These are phyloP conservation scores for Adrianichthys oophorus DNA, from an alignment of 2,797 vertebrate genomes.

Conservation along the genomic window DNA sequence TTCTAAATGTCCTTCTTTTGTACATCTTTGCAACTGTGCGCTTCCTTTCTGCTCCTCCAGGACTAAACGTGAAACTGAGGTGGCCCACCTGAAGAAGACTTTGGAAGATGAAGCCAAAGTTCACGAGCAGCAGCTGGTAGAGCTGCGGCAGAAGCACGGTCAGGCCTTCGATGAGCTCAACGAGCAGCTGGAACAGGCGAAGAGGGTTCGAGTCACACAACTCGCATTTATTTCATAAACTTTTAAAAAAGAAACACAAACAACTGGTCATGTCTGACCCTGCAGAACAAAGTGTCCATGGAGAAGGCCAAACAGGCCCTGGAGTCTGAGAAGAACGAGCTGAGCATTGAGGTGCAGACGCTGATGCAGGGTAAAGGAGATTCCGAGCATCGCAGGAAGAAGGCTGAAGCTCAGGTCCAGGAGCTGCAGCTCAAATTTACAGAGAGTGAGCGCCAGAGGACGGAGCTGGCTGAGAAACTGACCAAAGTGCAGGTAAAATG, in stretches of 20 bases:
- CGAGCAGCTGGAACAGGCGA: slow-evolving; percentile 95
- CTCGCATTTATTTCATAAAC: not conserved
- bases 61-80: slow-evolving; percentile 93
- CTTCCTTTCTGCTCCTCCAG: slow-evolving; percentile 50
- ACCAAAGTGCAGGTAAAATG: slow-evolving; percentile 87
- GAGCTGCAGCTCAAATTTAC: slow-evolving; percentile 90
- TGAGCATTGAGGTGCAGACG: slow-evolving; percentile 89
- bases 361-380: slow-evolving; percentile 91
- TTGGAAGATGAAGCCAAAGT: slow-evolving; percentile 89
- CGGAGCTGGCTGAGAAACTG: slow-evolving; percentile 84
- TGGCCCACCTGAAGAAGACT: slow-evolving; percentile 89
- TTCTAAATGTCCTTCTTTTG: not conserved
- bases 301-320: slow-evolving; percentile 95
- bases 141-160: slow-evolving; percentile 93
- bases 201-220: slow-evolving; percentile 78
- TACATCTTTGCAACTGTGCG: not conserved
- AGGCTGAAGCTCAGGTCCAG: slow-evolving; percentile 86
- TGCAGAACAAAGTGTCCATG: slow-evolving; percentile 91
- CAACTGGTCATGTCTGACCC: not conserved
- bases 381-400: slow-evolving; percentile 93
- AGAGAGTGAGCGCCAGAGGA: slow-evolving; percentile 86
- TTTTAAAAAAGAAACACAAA: not conserved
- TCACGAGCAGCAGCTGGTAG: slow-evolving; percentile 88
- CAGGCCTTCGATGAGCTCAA: slow-evolving; percentile 94
- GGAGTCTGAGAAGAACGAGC: slow-evolving; percentile 90